Percentiles rank a stretch among this genome's conserved stretches.
These are phyloP conservation scores for Drosophila maculinotata DNA, from an alignment of 2,888 invertebrate species.

Conservation along the genomic window DNA sequence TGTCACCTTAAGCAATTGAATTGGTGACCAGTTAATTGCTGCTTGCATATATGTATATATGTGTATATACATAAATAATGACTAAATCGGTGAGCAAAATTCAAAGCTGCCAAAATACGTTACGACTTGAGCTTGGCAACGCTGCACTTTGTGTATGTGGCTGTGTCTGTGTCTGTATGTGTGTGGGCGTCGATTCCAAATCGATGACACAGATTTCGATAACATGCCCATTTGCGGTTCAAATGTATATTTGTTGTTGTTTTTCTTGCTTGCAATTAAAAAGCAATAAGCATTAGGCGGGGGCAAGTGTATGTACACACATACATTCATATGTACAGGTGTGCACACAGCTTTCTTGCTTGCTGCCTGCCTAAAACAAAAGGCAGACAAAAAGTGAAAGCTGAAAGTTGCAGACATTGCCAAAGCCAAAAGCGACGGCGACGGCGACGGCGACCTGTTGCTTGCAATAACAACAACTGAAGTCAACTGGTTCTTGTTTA, in stretches of 20 bases:
- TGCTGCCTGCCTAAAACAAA: constrained; percentile 62
- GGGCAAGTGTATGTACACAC: too few species aligned
- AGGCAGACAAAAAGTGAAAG: constrained; percentile 69
- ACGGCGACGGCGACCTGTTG: constrained; percentile 58
- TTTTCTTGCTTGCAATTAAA: constrained; percentile 54
- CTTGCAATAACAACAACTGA: constrained; percentile 27
- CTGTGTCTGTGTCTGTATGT: background rate
- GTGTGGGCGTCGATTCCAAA: constrained; percentile 37
- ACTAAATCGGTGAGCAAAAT: background rate
- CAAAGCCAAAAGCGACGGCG: constrained; percentile 52
- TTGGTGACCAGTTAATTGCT: constrained; percentile 17
- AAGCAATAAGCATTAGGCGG: constrained; percentile 57
- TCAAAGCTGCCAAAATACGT: constrained; percentile 11
- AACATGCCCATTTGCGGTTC: constrained; percentile 26
- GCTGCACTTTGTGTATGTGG: constrained; percentile 15
- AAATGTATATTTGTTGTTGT: constrained; percentile 1
- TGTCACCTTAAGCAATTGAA: constrained; percentile 51
- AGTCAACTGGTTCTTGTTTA: constrained; percentile 57
- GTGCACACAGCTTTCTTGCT: constrained; percentile 34
- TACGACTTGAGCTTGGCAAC: background rate
- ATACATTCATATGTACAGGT: constrained; percentile 49
- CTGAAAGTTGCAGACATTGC: constrained; percentile 65
- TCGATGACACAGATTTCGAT: constrained; percentile 43
- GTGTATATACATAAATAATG: background rate
- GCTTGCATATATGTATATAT: background rate